Base-by-base conservation (phyloP, 2,113 vertebrate species). In the Pangasianodon hypophthalmus region DNA sequence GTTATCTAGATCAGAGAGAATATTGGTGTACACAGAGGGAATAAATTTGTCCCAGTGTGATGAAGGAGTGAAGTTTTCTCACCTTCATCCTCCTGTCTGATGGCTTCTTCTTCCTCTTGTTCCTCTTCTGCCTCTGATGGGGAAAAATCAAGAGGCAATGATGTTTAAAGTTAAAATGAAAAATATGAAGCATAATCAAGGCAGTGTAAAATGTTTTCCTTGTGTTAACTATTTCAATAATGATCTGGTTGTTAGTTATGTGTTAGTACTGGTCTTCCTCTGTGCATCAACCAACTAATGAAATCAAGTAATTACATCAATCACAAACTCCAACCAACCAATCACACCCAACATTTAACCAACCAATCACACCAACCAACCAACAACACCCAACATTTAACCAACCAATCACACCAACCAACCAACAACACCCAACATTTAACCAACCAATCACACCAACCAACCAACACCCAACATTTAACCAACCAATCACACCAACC, bases 61-160 rank as follows among this genome's bases (percentile, higher is more conserved):
- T 46, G 11, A 82, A n/a, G 48, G 29, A 54, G 48, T 82, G 8
- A 73, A 79, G 16, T 29, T 67, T n/a, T 84, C 91, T 86, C 83
- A 92, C 92, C 93, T 37, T 85, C 58, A 87, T 92, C 94, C 37
- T 90, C 92, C 52, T 92, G 89, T 10, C n/a, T 67, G 54, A 93
- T 87, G 1, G 19, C 46, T 50, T 93, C 89, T 75, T 94, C 92
- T 69, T 92, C 50, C 84, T 93, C 93, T 86, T 94, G 81, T 84
- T 84, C 81, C 1, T 84, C 95, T 56, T 95, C 95, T 41, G 60
- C 90, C 80, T 93, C 93, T 93, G 90, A 52, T 1, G 77, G 80
- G 86, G 26, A 54, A 6, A 86, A 7, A 48, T 62, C 19, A 9
- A 60, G 69, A 18, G 6, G n/a, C 11, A 73, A 58, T 26, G 46